Evolutionary conservation across 92 coral and sea anemone species (phyloP).

Genomic region (Parazoanthus darwini): DNA sequence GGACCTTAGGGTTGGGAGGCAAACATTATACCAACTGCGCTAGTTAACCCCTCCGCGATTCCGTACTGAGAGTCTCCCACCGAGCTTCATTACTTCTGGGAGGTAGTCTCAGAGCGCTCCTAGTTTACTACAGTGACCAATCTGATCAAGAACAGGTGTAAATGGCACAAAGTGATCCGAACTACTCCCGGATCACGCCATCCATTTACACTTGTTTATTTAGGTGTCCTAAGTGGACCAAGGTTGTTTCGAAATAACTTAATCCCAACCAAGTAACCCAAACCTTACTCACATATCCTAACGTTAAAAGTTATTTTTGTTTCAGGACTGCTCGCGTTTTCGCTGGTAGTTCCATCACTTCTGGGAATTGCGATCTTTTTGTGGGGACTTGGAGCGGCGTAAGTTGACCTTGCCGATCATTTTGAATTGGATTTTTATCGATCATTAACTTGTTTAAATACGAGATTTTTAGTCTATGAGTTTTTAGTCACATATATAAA

Average conservation of each 20-base stretch:
- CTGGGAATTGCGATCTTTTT: constrained; percentile 79
- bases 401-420: constrained; percentile 40
- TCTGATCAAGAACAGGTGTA: no score
- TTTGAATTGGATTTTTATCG: not conserved
- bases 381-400: constrained; percentile 91
- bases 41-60: no score
- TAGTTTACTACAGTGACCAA: no score
- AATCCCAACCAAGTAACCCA: not conserved
- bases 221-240: no score
- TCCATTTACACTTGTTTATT: no score
- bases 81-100: no score
- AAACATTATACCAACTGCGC: no score
- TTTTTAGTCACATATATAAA: not conserved
- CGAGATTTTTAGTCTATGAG: not conserved
- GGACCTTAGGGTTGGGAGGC: no score
- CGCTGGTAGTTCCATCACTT: constrained; percentile 80
- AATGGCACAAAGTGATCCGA: no score
- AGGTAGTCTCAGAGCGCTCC: no score
- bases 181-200: no score
- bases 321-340: constrained; percentile 79
- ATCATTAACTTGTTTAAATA: not conserved
- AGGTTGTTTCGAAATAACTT: not conserved
- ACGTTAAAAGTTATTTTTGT: not conserved
- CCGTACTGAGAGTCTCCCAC: no score
- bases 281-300: not conserved